Conservation (phyloP, 1,140 invertebrate species). For the Drosophila lacertosa region DNA sequence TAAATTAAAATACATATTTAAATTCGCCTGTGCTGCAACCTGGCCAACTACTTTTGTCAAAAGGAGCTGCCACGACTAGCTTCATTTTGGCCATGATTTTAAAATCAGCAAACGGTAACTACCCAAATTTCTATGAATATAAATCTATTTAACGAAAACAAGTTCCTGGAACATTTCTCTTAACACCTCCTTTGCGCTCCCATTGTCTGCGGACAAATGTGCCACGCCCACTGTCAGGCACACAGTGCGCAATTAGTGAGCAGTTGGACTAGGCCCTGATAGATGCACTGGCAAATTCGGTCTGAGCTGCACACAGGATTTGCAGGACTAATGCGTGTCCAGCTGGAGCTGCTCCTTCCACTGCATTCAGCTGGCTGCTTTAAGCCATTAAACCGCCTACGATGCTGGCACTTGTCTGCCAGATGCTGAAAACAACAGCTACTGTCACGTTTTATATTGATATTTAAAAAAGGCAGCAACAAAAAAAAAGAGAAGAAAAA, state of each 20-base stretch:
- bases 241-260: not conserved
- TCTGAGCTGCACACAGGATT: constrained; percentile 10
- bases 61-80: no score
- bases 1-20: no score
- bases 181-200: no score
- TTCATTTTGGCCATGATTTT: no score
- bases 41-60: no score
- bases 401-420: constrained; percentile 12
- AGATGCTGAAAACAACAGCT: constrained; percentile 31
- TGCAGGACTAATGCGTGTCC: constrained; percentile 4
- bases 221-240: not conserved
- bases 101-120: no score
- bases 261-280: not conserved
- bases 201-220: no score
- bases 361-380: not conserved
- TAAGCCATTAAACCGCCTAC: constrained; percentile 60
- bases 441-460: constrained; percentile 82
- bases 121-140: no score
- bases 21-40: no score
- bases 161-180: no score
- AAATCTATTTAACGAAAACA: no score
- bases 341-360: not conserved
- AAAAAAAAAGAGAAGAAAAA: no score
- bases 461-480: constrained; percentile 69
- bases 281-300: constrained; percentile 1